A percentile compares a stretch with the other conserved stretches of the same genome.
Conservation (phyloP, 2,888 invertebrate genomes). For the Dioctria rufipes region DNA sequence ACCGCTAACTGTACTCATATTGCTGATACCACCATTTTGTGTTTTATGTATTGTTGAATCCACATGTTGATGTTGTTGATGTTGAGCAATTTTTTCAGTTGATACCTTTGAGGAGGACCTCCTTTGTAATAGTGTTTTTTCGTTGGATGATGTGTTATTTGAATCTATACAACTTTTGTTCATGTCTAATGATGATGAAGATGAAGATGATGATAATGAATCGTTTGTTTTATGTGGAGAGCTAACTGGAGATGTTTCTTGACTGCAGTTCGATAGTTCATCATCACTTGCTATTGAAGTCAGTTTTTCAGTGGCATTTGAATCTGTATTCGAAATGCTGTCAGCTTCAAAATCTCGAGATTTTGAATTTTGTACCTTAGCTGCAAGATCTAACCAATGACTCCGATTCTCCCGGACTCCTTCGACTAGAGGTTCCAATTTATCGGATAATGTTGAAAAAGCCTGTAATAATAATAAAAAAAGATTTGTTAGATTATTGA, state of each 20-base stretch:
- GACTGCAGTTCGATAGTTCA: not conserved
- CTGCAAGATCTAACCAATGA: constrained; percentile 87
- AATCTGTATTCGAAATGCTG: constrained; percentile 59
- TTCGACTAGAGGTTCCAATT: constrained; percentile 84
- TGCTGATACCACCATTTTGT: constrained; percentile 46
- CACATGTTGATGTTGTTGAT: not conserved
- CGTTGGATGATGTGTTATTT: constrained; percentile 17
- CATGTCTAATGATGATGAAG: constrained; percentile 5
- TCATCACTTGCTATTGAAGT: not conserved
- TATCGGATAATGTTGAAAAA: constrained; percentile 85
- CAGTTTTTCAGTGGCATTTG: constrained; percentile 14
- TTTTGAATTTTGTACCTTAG: constrained; percentile 66
- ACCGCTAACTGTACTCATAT: constrained; percentile 5
- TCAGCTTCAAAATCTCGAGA: constrained; percentile 60
- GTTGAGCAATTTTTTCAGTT: constrained; percentile 43
- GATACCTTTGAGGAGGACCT: constrained; percentile 49
- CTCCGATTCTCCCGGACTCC: constrained; percentile 86
- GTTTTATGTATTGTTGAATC: constrained; percentile 24
- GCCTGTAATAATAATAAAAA: constrained; percentile 74
- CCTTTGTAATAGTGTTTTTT: constrained; percentile 23
- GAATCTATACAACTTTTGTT: constrained; percentile 41
- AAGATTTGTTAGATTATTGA: too few species aligned
- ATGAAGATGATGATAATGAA: too few species aligned
- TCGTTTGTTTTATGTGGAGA: not conserved
- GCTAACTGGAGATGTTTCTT: not conserved